Evolutionary conservation across 2,888 invertebrate species (phyloP).

Genomic region (Drosophila tanythrix): DNA sequence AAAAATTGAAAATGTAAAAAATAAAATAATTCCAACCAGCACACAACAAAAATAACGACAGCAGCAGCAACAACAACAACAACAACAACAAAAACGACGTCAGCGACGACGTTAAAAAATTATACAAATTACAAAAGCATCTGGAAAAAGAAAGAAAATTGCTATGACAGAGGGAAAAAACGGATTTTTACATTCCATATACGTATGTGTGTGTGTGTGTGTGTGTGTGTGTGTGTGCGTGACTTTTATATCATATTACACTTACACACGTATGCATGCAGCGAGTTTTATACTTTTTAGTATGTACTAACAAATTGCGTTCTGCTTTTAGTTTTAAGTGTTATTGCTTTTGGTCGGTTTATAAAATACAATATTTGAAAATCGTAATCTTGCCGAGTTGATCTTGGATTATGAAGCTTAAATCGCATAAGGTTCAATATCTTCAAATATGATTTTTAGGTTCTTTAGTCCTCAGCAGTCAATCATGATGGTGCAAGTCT

Average conservation of each 20-base stretch:
- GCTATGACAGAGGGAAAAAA: constrained; percentile 59
- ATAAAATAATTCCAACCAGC: constrained; percentile 44
- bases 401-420: background rate
- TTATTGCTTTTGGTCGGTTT: background rate
- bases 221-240: background rate
- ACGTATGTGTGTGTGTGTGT: constrained; percentile 8
- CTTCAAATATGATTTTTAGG: background rate
- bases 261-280: constrained; percentile 24
- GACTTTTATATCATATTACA: constrained; percentile 29
- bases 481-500: background rate
- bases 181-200: constrained; percentile 56
- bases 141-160: constrained; percentile 67
- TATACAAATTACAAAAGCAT: constrained; percentile 76
- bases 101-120: constrained; percentile 75
- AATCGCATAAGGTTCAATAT: background rate
- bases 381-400: background rate
- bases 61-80: constrained; percentile 25
- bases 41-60: constrained; percentile 39
- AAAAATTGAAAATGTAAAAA: constrained; percentile 30
- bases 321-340: constrained; percentile 7
- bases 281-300: constrained; percentile 24
- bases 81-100: constrained; percentile 16
- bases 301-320: constrained; percentile 8
- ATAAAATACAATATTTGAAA: background rate
- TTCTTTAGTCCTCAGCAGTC: background rate